Evolutionary conservation across 2,888 invertebrate genomes (phyloP), one percentile per base, ranked within the genome.

Genomic region (Acanthosepion pharaonis): DNA sequence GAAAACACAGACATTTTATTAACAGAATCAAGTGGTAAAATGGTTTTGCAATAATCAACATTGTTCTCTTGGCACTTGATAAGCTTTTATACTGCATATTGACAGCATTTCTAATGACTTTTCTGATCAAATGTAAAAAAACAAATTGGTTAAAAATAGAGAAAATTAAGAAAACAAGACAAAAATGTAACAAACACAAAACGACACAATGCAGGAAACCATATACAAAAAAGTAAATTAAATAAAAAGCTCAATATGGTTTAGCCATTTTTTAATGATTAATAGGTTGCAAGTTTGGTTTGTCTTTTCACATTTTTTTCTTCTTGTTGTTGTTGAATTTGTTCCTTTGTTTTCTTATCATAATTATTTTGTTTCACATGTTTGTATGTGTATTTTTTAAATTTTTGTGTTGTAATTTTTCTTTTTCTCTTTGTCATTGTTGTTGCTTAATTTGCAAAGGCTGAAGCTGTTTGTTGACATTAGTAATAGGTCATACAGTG

Each of bases 391-490:
- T 78, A 0, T 15, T 78, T n/a, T 15, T 59, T 51, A 51, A 20
- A 59, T 23, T 59, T 78, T 78, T 78, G 11, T 78, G n/a, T 78
- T 78, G 4, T 33, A n/a, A n/a, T 15, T 78, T 78, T n/a, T n/a
- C 9, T n/a, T 15, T 78, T n/a, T n/a, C 5, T n/a, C 8, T 33
- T n/a, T 78, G n/a, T 78, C 33, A 23, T 78, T 78, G 78, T 78
- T 78, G n/a, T n/a, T 33, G n/a, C 78, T 78, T 78, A 78, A 78
- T 78, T 78, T 78, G 78, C 33, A 78, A 78, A 78, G 78, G n/a
- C n/a, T 78, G 78, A 78, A 78, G 78, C 78, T 78, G n/a, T 78
- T 78, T 78, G 78, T 78, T 78, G 78, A 78, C 78, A 78, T 78
- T 78, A 78, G 78, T 78, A 78, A 78, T 78, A 78, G n/a, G 78